phyloP scores from a whole-genome alignment of 30 jellyfish, hydroid and myxozoan species.

The Hydra vulgaris region DNA sequence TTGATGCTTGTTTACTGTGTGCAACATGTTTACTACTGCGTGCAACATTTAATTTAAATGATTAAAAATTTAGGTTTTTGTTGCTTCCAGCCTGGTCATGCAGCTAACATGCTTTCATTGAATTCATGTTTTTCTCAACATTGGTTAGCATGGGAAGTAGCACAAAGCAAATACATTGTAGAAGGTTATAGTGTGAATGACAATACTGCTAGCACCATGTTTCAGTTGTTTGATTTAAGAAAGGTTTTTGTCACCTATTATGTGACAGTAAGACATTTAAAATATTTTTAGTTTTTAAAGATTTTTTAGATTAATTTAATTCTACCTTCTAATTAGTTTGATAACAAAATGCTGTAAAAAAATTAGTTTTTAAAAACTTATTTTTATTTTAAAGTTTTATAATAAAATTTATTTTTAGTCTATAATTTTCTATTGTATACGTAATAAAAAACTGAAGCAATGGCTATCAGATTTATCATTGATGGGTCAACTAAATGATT shows the following conservation, averaged over 20 bases:
- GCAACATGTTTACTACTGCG: no score
- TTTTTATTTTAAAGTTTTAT: no score
- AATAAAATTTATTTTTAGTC: constrained; percentile 28
- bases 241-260: constrained; percentile 77
- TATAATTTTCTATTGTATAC: constrained; percentile 50
- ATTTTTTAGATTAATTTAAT: no score
- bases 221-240: constrained; percentile 83
- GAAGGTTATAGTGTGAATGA: constrained; percentile 95
- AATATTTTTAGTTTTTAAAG: no score
- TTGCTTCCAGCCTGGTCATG: constrained; percentile 44
- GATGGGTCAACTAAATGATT: constrained; percentile 60
- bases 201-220: constrained; percentile 88
- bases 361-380: no score
- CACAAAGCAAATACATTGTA: constrained; percentile 64
- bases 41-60: no score
- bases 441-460: constrained; percentile 31
- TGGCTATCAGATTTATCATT: constrained; percentile 59
- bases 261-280: constrained; percentile 47
- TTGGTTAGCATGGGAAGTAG: constrained; percentile 98
- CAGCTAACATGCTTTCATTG: constrained; percentile 43
- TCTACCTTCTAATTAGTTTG: no score
- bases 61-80: constrained; percentile 37
- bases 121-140: constrained; percentile 75
- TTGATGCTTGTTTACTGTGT: no score
- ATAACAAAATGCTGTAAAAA: no score